Percentiles rank a stretch among this genome's conserved stretches.
Conservation (phyloP, 2,797 vertebrate genomes). For the Dromococcyx pavoninus region DNA sequence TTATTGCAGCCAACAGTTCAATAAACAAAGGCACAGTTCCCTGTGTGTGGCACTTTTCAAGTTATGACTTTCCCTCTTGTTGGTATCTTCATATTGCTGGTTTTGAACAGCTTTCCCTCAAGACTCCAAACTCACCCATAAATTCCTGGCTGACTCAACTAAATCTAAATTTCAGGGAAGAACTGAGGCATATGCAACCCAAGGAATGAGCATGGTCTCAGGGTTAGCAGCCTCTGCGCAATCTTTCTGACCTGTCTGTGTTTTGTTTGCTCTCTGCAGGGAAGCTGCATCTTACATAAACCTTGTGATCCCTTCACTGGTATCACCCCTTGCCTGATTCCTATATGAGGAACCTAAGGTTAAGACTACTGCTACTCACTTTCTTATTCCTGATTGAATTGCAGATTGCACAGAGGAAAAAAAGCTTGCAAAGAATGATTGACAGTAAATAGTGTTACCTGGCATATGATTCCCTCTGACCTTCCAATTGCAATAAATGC, state of each 20-base stretch:
- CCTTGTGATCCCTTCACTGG: background rate
- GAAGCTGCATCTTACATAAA: background rate
- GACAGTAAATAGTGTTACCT: background rate
- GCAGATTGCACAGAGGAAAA: background rate
- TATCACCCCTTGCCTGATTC: background rate
- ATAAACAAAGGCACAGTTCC: conserved; percentile 25
- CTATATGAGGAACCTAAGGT: background rate
- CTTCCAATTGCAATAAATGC: background rate
- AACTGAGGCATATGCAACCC: background rate
- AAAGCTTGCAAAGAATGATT: background rate
- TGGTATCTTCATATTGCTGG: background rate
- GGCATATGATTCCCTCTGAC: background rate
- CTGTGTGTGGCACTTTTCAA: conserved; percentile 12
- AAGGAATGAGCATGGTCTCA: background rate
- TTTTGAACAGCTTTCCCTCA: conserved; percentile 7
- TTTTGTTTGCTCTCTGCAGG: background rate
- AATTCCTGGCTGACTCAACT: conserved; percentile 27
- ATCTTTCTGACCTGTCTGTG: background rate
- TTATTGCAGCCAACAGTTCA: conserved; percentile 54
- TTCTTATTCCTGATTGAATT: background rate
- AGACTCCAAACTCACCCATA: background rate
- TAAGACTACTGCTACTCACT: background rate
- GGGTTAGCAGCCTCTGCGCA: background rate
- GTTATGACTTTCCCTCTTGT: background rate
- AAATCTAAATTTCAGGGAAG: background rate